These are phyloP conservation scores for Melanotaenia boesemani DNA, from an alignment of 2,797 vertebrate genomes.

Conservation along the genomic window DNA sequence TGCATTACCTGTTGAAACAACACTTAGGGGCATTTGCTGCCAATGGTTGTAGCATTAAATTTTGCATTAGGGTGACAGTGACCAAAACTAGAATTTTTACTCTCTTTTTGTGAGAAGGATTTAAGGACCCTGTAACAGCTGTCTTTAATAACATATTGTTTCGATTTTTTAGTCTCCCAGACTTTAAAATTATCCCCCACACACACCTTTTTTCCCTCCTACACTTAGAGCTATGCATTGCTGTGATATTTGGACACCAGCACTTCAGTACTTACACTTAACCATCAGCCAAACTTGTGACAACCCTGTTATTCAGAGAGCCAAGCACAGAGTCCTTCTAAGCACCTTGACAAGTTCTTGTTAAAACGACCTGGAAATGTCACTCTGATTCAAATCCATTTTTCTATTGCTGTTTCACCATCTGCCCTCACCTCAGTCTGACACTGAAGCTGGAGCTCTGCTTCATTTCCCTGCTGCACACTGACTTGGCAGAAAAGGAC, in stretches of 20 bases:
- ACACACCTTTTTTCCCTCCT: background rate
- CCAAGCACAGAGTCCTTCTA: constrained; percentile 49
- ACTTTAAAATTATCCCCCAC: background rate
- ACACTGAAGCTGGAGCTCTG: constrained; percentile 4
- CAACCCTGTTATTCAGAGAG: constrained; percentile 46
- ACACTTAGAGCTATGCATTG: background rate
- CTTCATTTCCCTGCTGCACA: constrained; percentile 23
- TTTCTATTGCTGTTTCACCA: background rate
- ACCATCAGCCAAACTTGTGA: constrained; percentile 42
- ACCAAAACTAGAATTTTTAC: background rate
- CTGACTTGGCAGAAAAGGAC: constrained; percentile 27
- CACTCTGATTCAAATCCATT: constrained; percentile 50
- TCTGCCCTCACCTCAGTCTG: constrained; percentile 19
- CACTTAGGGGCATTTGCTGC: too few species aligned
- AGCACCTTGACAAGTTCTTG: constrained; percentile 48
- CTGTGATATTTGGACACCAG: constrained; percentile 42
- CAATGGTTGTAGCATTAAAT: too few species aligned
- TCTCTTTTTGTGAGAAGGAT: background rate
- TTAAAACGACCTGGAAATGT: constrained; percentile 59
- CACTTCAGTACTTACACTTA: constrained; percentile 24
- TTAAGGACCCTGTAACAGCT: background rate
- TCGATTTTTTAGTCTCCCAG: background rate
- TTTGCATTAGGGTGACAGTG: background rate
- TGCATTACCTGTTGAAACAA: background rate
- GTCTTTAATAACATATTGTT: background rate